Evolutionary conservation across 2,888 invertebrate species (phyloP), one percentile per base, ranked within the genome.

Genomic region (Callyntrura sp.): DNA sequence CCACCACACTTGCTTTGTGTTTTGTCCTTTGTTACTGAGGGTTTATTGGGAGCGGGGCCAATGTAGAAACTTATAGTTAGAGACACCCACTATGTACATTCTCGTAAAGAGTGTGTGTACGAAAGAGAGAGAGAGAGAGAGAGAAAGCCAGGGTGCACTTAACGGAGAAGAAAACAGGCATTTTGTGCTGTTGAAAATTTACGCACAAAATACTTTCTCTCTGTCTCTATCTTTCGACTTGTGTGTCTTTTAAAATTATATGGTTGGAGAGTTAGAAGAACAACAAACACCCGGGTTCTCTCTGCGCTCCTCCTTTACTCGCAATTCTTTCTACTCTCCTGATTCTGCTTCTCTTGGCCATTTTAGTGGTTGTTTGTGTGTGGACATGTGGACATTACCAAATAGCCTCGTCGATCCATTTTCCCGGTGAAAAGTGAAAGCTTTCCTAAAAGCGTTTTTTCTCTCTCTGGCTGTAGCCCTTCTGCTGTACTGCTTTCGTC

Each of bases 141-240:
- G 57, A 9, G 43, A 60, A 60, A 79, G 35, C 81, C 43, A 23
- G 5, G 23, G 76, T n/a, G 62, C 51, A 85, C 78, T 78, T 85
- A 76, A 43, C 57, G 60, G 45, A 35, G 57, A 43, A 70, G 65
- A 43, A 70, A 85, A 85, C 43, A 73, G 60, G 76, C 48, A 73
- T 73, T 83, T 43, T 76, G 48, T 45, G 43, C 9, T 76, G 76
- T 11, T 45, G 60, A 57, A 85, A 85, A 85, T 85, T 85, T 85
- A 85, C 85, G 85, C 85, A 85, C 85, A 85, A 20, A 43, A 65
- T 25, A 57, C n/a, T n/a, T n/a, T 55, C 20, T 28, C 79, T 79
- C 65, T n/a, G 45, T 68, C 68, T n/a, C n/a, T 12, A 1, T 17
- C 20, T 70, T n/a, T n/a, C n/a, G n/a, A n/a, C n/a, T n/a, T n/a